A percentile compares a stretch with the other conserved stretches of the same genome.
phyloP scores from a whole-genome alignment of 2,797 vertebrate species.

The Tenualosa ilisha region DNA sequence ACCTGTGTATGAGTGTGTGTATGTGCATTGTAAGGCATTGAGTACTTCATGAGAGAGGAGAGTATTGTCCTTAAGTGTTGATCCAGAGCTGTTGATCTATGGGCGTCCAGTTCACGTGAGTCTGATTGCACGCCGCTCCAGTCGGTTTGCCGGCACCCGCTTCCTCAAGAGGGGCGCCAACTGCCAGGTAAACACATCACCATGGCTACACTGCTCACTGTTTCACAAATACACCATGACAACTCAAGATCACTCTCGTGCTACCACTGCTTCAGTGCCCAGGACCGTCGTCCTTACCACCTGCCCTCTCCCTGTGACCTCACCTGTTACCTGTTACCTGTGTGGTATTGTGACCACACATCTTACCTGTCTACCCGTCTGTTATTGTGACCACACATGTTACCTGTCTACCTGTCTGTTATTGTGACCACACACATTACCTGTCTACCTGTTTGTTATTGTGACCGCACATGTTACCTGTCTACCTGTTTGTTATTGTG shows the following conservation, averaged over 20 bases:
- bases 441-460: too few relatives aligned
- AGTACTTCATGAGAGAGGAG: neutral
- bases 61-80: neutral
- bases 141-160: conserved; percentile 94
- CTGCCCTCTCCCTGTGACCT: too few relatives aligned
- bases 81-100: conserved; percentile 91
- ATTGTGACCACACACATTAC: too few relatives aligned
- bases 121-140: conserved; percentile 94
- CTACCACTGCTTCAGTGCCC: neutral
- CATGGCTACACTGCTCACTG: neutral
- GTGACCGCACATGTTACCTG: too few relatives aligned
- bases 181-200: conserved; percentile 82
- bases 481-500: too few relatives aligned
- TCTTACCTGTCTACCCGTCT: too few relatives aligned
- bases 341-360: too few relatives aligned
- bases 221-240: neutral
- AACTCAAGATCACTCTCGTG: neutral
- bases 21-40: neutral
- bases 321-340: too few relatives aligned
- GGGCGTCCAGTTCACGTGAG: conserved; percentile 94
- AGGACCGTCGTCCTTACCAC: too few relatives aligned
- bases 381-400: too few relatives aligned
- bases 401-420: too few relatives aligned
- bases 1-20: neutral
- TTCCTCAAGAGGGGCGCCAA: conserved; percentile 97